Evolutionary conservation across 2,113 vertebrate genomes (phyloP).

Genomic region (Microcebus ravelobensis): DNA sequence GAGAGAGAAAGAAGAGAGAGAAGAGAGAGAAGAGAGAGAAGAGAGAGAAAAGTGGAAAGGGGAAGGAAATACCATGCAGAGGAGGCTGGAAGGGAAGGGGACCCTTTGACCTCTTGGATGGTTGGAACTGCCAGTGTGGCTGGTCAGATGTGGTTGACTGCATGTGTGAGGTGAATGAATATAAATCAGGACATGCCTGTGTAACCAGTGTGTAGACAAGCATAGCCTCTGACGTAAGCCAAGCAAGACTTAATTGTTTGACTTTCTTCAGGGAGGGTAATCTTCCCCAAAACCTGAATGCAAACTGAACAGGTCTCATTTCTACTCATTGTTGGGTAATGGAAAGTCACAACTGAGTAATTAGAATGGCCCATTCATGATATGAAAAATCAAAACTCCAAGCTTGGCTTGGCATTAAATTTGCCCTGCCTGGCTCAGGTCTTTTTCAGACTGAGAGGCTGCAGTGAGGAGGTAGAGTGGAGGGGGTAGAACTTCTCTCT

Average conservation of each 20-base stretch:
- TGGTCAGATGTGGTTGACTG: not conserved
- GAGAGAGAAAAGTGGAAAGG: not conserved
- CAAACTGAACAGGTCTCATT: not conserved
- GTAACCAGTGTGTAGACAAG: not conserved
- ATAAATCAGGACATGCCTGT: not conserved
- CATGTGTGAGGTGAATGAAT: not conserved
- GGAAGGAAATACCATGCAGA: not conserved
- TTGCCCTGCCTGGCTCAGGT: not conserved
- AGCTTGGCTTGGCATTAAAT: not conserved
- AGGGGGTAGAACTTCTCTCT: not conserved
- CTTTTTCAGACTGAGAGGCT: conserved; percentile 11
- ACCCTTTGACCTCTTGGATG: not conserved
- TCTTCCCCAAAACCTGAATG: not conserved
- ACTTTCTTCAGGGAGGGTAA: conserved; percentile 19
- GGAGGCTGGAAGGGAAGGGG: not conserved
- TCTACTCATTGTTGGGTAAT: conserved; percentile 5
- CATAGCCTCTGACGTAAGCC: not conserved
- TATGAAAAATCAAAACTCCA: conserved; percentile 32
- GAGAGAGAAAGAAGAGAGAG: not conserved
- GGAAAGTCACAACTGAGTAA: conserved; percentile 7
- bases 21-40: not conserved
- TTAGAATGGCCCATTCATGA: conserved; percentile 6
- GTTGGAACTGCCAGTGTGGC: not conserved
- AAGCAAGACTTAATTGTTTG: conserved; percentile 28
- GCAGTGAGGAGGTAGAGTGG: not conserved